Conservation (phyloP, 2,888 invertebrate genomes). For the Cinara cedri region DNA sequence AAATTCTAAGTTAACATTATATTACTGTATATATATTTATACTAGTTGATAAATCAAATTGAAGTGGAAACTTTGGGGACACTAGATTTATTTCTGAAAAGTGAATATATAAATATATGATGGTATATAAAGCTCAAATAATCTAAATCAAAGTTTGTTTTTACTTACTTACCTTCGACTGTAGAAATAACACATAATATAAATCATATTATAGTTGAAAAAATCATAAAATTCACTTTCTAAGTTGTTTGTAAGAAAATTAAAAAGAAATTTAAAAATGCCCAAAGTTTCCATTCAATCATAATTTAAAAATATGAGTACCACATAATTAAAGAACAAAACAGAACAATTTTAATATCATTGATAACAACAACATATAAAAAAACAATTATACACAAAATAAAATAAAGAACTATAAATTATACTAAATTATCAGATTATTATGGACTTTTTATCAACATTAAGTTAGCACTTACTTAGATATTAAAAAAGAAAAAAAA, state of each 20-base stretch:
- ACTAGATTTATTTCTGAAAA: constrained; percentile 44
- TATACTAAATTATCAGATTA: not conserved
- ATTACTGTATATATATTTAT: constrained; percentile 10
- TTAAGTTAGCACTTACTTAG: not conserved
- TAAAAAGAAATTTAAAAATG: not conserved
- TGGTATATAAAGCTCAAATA: constrained; percentile 24
- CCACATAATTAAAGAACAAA: constrained; percentile 24
- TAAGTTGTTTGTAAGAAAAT: constrained; percentile 10
- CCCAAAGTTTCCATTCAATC: constrained; percentile 56
- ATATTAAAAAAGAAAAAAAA: not conserved
- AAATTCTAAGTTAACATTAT: constrained; percentile 19
- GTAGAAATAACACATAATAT: constrained; percentile 22
- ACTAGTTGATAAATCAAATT: constrained; percentile 41
- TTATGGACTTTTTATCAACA: not conserved
- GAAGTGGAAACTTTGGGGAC: constrained; percentile 55
- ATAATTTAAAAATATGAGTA: constrained; percentile 27
- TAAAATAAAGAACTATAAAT: not conserved
- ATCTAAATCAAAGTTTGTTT: constrained; percentile 51
- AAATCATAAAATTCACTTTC: constrained; percentile 48
- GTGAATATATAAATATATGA: constrained; percentile 25
- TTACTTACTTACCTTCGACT: constrained; percentile 49
- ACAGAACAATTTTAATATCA: constrained; percentile 42
- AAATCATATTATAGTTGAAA: constrained; percentile 36
- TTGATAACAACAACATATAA: constrained; percentile 30
- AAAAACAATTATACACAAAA: constrained; percentile 27